Conservation (phyloP, 2,888 invertebrate genomes). For the Gerris lacustris region DNA sequence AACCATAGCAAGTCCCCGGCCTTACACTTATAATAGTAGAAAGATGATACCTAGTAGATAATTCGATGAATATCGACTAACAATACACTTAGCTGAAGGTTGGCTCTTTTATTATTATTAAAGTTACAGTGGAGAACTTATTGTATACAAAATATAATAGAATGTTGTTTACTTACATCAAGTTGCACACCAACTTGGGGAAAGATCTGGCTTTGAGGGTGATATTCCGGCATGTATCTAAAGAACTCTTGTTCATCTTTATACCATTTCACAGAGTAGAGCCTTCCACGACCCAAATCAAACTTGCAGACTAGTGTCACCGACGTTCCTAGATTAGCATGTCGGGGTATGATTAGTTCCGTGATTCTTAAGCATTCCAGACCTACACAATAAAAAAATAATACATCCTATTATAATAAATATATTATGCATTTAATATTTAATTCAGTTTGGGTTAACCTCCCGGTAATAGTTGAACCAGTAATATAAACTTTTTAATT, state of each 20-base stretch:
- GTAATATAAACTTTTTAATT: too few species aligned
- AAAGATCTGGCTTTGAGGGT: slow-evolving; percentile 29
- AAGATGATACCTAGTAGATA: too few species aligned
- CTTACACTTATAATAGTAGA: too few species aligned
- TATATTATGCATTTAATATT: neutral
- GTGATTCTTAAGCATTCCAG: slow-evolving; percentile 27
- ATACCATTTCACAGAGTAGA: slow-evolving; percentile 34
- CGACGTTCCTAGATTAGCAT: slow-evolving; percentile 29
- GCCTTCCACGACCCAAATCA: slow-evolving; percentile 26
- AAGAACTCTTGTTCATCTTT: slow-evolving; percentile 33
- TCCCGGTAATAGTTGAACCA: too few species aligned
- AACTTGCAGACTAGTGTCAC: slow-evolving; percentile 30
- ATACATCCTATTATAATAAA: neutral
- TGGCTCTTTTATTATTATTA: too few species aligned
- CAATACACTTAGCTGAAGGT: too few species aligned
- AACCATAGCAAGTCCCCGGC: too few species aligned
- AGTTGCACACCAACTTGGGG: slow-evolving; percentile 29
- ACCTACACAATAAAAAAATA: slow-evolving; percentile 20
- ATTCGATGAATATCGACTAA: too few species aligned
- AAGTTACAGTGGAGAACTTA: too few species aligned
- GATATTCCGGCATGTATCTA: slow-evolving; percentile 31
- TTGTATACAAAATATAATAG: too few species aligned
- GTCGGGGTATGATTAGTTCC: slow-evolving; percentile 28
- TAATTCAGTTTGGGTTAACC: too few species aligned
- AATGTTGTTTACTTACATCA: slow-evolving; percentile 28